Evolutionary conservation across 1,140 invertebrate species (phyloP).

Genomic region (Metopolophium dirhodum): DNA sequence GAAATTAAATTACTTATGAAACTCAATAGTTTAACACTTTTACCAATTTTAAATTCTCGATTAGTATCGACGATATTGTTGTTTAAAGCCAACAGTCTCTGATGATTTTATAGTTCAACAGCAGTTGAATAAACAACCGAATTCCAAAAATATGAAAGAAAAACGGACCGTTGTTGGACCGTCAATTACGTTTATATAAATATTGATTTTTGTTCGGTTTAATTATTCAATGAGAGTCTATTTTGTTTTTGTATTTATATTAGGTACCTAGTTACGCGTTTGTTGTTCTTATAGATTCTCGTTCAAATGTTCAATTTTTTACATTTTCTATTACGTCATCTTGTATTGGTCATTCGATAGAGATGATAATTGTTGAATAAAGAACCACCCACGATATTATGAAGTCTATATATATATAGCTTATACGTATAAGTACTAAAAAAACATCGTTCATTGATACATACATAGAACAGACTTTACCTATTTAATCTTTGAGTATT

Average conservation of each 20-base stretch:
- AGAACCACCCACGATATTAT: not conserved
- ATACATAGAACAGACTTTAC: not conserved
- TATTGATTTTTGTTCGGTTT: not conserved
- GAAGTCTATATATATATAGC: too few species aligned
- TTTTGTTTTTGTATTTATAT: not conserved
- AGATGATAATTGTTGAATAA: not conserved
- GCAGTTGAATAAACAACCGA: not conserved
- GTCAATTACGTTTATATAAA: not conserved
- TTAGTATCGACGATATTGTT: not conserved
- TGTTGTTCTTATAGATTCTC: not conserved
- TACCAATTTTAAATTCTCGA: not conserved
- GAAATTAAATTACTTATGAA: not conserved
- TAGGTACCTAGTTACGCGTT: not conserved
- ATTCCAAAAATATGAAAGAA: not conserved
- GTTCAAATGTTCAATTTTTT: not conserved
- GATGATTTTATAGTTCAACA: not conserved
- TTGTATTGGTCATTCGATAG: not conserved
- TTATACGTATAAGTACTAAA: not conserved
- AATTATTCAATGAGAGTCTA: not conserved
- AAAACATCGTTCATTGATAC: not conserved
- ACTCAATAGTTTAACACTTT: not conserved
- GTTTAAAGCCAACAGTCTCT: not conserved
- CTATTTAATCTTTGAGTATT: not conserved
- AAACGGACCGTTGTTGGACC: not conserved
- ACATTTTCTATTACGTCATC: not conserved